Conservation (phyloP, 2,797 vertebrate genomes). For the Neosalanx taihuensis region DNA sequence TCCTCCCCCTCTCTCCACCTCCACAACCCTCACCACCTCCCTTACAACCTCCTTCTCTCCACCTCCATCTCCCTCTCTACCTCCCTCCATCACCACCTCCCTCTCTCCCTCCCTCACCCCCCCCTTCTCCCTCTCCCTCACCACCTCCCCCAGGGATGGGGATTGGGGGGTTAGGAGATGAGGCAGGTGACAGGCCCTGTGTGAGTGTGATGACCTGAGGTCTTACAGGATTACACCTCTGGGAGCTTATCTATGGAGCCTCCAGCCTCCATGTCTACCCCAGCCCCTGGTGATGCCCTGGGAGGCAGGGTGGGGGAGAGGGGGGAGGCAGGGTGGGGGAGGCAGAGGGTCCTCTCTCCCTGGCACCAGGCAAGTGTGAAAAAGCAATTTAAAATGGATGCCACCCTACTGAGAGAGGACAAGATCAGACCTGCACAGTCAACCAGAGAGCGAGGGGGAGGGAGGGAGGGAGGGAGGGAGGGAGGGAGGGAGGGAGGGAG, state of each 20-base stretch:
- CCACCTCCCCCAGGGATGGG: not conserved
- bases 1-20: constrained; percentile 38
- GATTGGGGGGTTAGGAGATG: not conserved
- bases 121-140: not conserved
- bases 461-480: not conserved
- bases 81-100: not conserved
- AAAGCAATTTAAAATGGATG: constrained; percentile 64
- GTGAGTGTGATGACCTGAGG: too few relatives aligned
- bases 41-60: not conserved
- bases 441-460: not conserved
- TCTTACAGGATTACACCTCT: too few relatives aligned
- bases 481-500: not conserved
- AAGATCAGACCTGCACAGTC: not conserved
- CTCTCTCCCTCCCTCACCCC: not conserved
- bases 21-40: constrained; percentile 35
- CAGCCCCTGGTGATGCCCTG: not conserved
- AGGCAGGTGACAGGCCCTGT: not conserved
- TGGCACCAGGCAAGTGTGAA: constrained; percentile 55
- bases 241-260: too few relatives aligned
- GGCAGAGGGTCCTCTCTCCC: not conserved
- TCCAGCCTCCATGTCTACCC: too few relatives aligned
- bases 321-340: not conserved
- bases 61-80: not conserved
- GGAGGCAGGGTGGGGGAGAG: not conserved
- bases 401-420: constrained; percentile 32